Percentiles rank a stretch among this genome's conserved stretches.
Evolutionary conservation across 2,113 vertebrate species (phyloP).

Genomic region (Chloroceryle aenea): DNA sequence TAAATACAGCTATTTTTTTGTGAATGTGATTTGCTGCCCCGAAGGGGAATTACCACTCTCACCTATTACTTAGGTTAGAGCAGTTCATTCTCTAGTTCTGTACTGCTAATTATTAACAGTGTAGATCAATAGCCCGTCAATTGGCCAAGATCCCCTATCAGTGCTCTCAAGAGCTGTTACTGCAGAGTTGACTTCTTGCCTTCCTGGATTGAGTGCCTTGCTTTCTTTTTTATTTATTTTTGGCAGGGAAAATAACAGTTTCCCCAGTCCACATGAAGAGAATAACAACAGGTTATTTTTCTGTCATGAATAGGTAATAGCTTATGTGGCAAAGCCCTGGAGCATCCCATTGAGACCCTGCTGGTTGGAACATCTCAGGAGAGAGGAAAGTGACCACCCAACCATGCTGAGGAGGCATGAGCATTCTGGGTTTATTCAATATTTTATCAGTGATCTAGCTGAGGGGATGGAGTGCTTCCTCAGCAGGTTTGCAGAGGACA

Average conservation of each 20-base stretch:
- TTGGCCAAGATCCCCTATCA: neutral
- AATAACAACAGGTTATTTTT: neutral
- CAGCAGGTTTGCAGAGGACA: too few relatives aligned
- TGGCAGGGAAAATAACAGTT: neutral
- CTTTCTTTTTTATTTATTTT: neutral
- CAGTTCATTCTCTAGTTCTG: neutral
- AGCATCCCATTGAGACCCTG: accelerated
- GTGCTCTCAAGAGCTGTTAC: neutral
- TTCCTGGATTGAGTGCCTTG: neutral
- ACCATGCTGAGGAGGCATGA: too few relatives aligned
- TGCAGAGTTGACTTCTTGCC: neutral
- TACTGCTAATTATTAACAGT: neutral
- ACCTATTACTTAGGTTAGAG: neutral
- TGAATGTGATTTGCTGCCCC: neutral
- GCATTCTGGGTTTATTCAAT: too few relatives aligned
- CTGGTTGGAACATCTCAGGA: neutral
- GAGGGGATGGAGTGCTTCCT: neutral
- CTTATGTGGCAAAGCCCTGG: neutral
- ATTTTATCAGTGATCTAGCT: too few relatives aligned
- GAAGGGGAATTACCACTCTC: neutral
- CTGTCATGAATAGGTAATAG: neutral
- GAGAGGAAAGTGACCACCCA: neutral
- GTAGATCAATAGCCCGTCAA: neutral
- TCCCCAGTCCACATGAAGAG: too few relatives aligned
- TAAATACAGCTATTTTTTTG: neutral